Evolutionary conservation across 2,888 invertebrate genomes (phyloP), one percentile per base, ranked within the genome.

Genomic region (Oasisia sp.): DNA sequence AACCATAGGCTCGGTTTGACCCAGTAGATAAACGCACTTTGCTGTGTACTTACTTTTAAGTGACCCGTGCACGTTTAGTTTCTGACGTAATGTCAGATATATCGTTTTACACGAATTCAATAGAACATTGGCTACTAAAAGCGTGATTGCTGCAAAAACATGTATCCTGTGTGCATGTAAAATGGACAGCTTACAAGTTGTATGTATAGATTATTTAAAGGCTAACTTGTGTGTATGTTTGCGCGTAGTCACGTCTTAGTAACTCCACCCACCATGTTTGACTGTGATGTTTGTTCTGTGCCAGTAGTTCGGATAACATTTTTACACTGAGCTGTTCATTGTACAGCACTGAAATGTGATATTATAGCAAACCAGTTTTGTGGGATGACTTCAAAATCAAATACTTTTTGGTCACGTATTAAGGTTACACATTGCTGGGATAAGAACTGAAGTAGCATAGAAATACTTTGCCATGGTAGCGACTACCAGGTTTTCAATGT

Each of bases 1-100:
- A 74, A 74, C 74, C 74, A 74, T n/a, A 74, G 50, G 50, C 50
- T 50, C 27, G 74, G 27, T 74, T 74, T 74, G 74, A 74, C n/a
- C 74, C 27, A 74, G 74, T 74, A 74, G 74, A 74, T 74, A 74
- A 74, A 74, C 19, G 74, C 74, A 74, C 74, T 74, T 74, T 74
- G 3, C 74, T 74, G 74, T 74, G 74, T 19, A 74, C 74, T 74
- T 74, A 74, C 74, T 74, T 74, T 74, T 74, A 74, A 74, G 27
- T 74, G 74, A 74, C 74, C 74, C 74, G n/a, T 74, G 74, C 74
- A 74, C 27, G 74, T 7, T 74, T 74, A 27, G 7, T 27, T 74
- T 14, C 74, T 74, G 74, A 74, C 19, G 27, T 19, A 19, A 27
- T 74, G 74, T 74, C n/a, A 74, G 14, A 50, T 50, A 50, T 50